Evolutionary conservation across 2,113 vertebrate genomes (phyloP).

Genomic region (Mus pahari): DNA sequence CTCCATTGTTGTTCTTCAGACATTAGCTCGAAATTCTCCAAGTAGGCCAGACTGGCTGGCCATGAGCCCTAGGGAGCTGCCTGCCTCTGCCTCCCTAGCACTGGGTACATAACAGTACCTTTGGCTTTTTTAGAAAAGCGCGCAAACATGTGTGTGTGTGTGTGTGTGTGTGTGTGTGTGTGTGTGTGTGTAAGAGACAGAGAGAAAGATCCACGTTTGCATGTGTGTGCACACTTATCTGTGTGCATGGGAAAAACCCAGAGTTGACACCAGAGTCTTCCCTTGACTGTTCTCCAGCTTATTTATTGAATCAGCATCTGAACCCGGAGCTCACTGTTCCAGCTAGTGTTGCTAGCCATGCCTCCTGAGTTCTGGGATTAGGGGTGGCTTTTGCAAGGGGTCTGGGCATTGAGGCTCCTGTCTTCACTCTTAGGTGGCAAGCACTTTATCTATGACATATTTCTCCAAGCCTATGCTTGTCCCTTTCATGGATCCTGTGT

Average conservation of each 20-base stretch:
- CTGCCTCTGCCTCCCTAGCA: background rate
- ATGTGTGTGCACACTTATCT: background rate
- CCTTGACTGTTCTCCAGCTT: background rate
- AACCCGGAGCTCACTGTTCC: too few relatives aligned
- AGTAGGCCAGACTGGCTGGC: background rate
- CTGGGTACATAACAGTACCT: background rate
- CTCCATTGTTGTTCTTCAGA: background rate
- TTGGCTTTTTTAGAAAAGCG: background rate
- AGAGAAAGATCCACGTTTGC: background rate
- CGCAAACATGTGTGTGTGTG: too few relatives aligned
- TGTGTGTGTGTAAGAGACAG: background rate
- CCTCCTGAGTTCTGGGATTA: background rate
- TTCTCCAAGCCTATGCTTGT: background rate
- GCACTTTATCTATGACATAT: background rate
- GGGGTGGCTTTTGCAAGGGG: background rate
- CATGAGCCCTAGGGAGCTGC: background rate
- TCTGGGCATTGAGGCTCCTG: background rate
- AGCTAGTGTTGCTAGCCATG: background rate
- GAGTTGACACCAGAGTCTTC: background rate
- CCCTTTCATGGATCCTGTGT: background rate
- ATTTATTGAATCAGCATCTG: background rate
- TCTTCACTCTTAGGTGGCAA: too few relatives aligned
- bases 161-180: too few relatives aligned
- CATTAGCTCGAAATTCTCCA: background rate
- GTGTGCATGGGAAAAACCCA: background rate